These are phyloP conservation scores for Macaria notata DNA, from an alignment of 2,888 invertebrate species.

Conservation along the genomic window DNA sequence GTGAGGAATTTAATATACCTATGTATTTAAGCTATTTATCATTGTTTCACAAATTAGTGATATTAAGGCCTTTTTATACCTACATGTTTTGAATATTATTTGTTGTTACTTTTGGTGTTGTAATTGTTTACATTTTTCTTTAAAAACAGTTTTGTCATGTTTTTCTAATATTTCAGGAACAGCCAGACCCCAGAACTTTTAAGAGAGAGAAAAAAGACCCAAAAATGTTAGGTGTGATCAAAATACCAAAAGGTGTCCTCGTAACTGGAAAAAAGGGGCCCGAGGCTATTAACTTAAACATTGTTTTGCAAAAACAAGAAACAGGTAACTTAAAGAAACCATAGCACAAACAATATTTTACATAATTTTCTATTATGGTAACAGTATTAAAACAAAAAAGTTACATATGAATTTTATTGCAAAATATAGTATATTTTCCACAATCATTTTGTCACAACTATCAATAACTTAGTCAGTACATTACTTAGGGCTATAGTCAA, in stretches of 20 bases:
- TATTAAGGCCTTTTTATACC: background rate
- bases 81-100: no score
- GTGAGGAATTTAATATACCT: background rate
- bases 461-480: constrained; percentile 29
- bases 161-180: constrained; percentile 40
- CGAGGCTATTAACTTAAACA: constrained; percentile 52
- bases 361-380: background rate
- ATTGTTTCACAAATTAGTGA: background rate
- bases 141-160: background rate
- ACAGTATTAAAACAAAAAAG: constrained; percentile 18
- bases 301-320: constrained; percentile 50
- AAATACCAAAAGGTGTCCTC: constrained; percentile 53
- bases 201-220: constrained; percentile 27
- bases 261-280: constrained; percentile 50
- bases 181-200: constrained; percentile 7
- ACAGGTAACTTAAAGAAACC: constrained; percentile 1
- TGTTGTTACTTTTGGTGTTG: no score
- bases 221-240: constrained; percentile 48
- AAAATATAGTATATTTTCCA: background rate
- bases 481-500: constrained; percentile 65
- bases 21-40: background rate
- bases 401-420: constrained; percentile 13
- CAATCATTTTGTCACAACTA: constrained; percentile 5
- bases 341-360: background rate
- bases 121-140: no score